Evolutionary conservation across 2,797 vertebrate genomes (phyloP).

Genomic region (Chaenodraco wilsoni): DNA sequence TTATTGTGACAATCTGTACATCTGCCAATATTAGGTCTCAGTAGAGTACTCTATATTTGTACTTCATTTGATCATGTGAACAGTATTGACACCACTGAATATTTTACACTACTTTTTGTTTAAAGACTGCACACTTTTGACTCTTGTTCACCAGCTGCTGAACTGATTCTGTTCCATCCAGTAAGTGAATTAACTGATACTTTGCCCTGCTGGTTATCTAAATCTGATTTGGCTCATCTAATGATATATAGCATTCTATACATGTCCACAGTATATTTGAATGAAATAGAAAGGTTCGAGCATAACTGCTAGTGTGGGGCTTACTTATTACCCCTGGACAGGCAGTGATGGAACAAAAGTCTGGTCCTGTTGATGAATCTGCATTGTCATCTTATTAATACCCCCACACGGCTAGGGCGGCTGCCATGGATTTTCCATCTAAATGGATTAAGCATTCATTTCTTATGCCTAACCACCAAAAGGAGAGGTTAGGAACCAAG

Average conservation of each 20-base stretch:
- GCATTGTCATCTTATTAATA: conserved; percentile 82
- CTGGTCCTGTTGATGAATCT: conserved; percentile 76
- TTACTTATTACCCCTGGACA: conserved; percentile 69
- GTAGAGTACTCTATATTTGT: background rate
- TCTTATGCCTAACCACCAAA: conserved; percentile 73
- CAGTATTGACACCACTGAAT: background rate
- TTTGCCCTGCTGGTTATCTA: conserved; percentile 26
- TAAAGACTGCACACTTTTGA: conserved; percentile 13
- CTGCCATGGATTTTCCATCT: conserved; percentile 82
- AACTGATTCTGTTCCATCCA: conserved; percentile 14
- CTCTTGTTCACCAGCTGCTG: conserved; percentile 9
- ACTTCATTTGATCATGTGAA: background rate
- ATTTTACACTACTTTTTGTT: background rate
- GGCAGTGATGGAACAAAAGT: conserved; percentile 75
- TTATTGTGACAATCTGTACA: conserved; percentile 38
- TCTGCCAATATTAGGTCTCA: conserved; percentile 31
- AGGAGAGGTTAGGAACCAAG: conserved; percentile 58
- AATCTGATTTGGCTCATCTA: conserved; percentile 38
- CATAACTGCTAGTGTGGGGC: conserved; percentile 46
- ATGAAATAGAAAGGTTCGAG: conserved; percentile 43
- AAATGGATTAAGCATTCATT: conserved; percentile 83
- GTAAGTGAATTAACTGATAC: conserved; percentile 26
- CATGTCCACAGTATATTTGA: conserved; percentile 55
- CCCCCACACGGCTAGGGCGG: conserved; percentile 55
- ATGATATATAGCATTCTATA: conserved; percentile 65